Evolutionary conservation across 2,888 invertebrate species (phyloP).

Genomic region (Celastrina argiolus): DNA sequence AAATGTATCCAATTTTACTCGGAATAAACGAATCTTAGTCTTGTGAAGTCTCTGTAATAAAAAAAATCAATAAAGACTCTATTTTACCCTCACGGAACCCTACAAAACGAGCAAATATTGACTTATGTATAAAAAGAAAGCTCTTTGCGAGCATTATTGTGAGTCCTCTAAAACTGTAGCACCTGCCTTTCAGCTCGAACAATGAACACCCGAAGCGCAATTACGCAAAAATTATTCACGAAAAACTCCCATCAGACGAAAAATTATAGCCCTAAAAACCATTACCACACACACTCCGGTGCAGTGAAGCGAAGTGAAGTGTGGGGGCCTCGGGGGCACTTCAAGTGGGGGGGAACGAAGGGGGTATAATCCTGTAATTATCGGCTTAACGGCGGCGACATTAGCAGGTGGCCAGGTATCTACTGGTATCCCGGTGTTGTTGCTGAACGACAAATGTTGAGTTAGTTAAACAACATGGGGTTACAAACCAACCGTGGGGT

Average conservation of each 20-base stretch:
- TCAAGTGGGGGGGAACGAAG: constrained; percentile 43
- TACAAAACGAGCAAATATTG: constrained; percentile 6
- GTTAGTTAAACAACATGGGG: constrained; percentile 3
- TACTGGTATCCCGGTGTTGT: constrained; percentile 38
- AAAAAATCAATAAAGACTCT: too few relatives aligned
- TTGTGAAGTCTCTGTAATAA: too few relatives aligned
- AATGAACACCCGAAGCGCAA: constrained; percentile 41
- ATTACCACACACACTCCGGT: constrained; percentile 66
- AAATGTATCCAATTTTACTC: too few relatives aligned
- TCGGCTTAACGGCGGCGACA: constrained; percentile 75
- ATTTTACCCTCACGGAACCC: too few relatives aligned
- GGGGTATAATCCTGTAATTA: constrained; percentile 72
- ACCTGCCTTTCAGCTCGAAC: constrained; percentile 34
- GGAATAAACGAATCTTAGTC: too few relatives aligned
- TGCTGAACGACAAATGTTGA: constrained; percentile 52
- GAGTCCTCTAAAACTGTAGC: constrained; percentile 31
- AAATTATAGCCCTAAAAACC: constrained; percentile 70
- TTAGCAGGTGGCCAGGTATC: constrained; percentile 56
- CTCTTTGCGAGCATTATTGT: constrained; percentile 13
- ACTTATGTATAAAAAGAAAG: constrained; percentile 10
- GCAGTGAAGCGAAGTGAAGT: constrained; percentile 66
- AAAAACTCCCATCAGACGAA: constrained; percentile 60
- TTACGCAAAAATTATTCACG: constrained; percentile 57
- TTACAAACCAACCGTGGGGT: background rate
- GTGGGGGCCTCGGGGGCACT: constrained; percentile 42